phyloP scores from a whole-genome alignment of 2,797 vertebrate species.

The Helicolenus hilgendorfi region DNA sequence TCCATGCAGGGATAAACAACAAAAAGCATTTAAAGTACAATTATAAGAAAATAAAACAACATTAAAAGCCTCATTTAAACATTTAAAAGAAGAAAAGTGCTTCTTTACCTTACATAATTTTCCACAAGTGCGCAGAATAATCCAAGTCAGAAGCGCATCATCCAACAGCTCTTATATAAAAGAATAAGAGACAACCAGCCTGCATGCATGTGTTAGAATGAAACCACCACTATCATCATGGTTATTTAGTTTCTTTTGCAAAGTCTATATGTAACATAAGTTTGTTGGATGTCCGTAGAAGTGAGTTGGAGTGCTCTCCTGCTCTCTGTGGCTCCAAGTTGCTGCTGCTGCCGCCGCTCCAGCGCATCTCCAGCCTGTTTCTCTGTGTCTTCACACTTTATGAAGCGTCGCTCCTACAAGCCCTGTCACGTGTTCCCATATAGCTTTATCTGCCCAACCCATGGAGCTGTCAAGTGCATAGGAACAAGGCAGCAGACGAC shows the following conservation, averaged over 20 bases:
- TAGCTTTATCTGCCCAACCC: conserved; percentile 74
- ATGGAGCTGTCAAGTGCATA: conserved; percentile 60
- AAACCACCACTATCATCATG: not conserved
- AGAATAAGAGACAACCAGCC: conserved; percentile 8
- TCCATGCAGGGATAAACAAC: not conserved
- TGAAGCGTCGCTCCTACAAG: conserved; percentile 82
- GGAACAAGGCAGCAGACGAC: conserved; percentile 44
- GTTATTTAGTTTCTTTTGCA: not conserved
- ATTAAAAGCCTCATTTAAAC: not conserved
- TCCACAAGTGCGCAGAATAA: conserved; percentile 81
- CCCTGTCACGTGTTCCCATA: conserved; percentile 84
- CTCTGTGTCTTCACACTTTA: conserved; percentile 85
- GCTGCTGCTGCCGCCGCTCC: conserved; percentile 37
- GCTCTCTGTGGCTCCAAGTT: conserved; percentile 49
- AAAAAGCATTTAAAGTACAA: not conserved
- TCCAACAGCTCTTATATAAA: conserved; percentile 55
- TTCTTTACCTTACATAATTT: conserved; percentile 91
- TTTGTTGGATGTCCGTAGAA: conserved; percentile 36
- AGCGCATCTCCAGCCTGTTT: conserved; percentile 61
- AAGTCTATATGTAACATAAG: conserved; percentile 9
- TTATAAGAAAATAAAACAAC: not conserved
- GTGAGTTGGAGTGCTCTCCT: conserved; percentile 58
- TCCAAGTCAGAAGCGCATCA: conserved; percentile 83
- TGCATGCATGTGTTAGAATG: not conserved
- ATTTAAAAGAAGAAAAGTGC: not conserved